Conservation (phyloP, 1,140 invertebrate genomes). For the Papilio glaucus region DNA sequence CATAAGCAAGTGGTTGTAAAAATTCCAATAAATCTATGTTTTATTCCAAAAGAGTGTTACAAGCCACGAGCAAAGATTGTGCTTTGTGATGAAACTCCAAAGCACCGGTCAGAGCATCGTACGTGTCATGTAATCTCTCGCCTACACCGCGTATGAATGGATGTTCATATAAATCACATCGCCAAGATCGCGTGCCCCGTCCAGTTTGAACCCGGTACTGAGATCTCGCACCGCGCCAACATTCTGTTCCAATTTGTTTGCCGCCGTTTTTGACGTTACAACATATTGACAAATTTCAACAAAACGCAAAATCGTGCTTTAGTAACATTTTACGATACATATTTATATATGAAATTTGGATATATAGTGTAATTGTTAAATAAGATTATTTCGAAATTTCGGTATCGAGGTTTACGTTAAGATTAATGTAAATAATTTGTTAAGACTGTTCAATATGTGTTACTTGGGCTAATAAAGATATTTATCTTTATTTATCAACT, state of each 20-base stretch:
- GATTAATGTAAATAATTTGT: slow-evolving; percentile 14
- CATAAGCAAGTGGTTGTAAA: background rate
- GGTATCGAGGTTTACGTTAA: background rate
- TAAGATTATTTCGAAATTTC: background rate
- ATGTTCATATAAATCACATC: slow-evolving; percentile 27
- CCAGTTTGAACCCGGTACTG: background rate
- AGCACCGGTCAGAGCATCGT: background rate
- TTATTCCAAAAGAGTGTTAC: background rate
- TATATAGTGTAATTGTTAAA: background rate
- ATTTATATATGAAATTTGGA: background rate
- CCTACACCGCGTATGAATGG: slow-evolving; percentile 1
- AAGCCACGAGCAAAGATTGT: background rate
- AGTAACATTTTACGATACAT: background rate
- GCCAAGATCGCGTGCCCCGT: background rate
- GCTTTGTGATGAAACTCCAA: slow-evolving; percentile 21
- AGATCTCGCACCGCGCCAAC: background rate
- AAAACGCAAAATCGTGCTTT: slow-evolving; percentile 8
- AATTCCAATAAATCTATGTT: slow-evolving; percentile 4
- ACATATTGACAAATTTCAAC: slow-evolving; percentile 23
- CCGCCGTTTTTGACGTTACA: background rate
- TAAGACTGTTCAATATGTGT: background rate
- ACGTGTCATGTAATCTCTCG: slow-evolving; percentile 8
- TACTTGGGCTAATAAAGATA: background rate
- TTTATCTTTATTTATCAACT: background rate
- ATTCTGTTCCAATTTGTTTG: background rate